A percentile compares a stretch with the other conserved stretches of the same genome.
phyloP scores from a whole-genome alignment of 2,113 vertebrate species.

The Rutilus rutilus region DNA sequence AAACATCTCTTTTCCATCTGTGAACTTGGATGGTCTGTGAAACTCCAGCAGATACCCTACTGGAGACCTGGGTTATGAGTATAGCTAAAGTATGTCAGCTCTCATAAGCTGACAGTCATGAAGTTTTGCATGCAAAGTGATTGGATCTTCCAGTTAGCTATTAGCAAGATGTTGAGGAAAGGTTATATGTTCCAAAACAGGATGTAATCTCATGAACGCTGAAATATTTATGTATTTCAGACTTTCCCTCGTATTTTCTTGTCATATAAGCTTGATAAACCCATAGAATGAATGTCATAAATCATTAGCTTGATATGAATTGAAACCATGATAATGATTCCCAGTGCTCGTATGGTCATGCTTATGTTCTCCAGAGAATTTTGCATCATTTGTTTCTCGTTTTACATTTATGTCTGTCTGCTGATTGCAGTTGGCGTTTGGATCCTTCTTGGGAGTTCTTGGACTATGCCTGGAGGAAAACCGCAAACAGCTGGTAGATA shows the following conservation, averaged over 20 bases:
- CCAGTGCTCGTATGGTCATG: background rate
- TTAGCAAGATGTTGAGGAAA: too few species aligned
- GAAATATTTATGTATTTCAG: background rate
- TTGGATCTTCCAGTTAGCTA: background rate
- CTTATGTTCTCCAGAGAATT: background rate
- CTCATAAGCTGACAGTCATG: background rate
- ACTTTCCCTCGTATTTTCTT: background rate
- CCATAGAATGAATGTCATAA: background rate
- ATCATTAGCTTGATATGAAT: background rate
- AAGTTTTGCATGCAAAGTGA: background rate
- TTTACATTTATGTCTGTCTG: conserved; percentile 9
- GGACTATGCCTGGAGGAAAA: conserved; percentile 76
- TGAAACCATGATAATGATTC: conserved; percentile 1
- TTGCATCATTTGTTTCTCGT: conserved; percentile 1
- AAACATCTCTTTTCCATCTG: conserved; percentile 31
- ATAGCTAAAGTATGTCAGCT: background rate
- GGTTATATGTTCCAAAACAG: background rate
- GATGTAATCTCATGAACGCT: background rate
- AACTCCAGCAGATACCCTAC: background rate
- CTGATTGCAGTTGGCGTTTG: conserved; percentile 72
- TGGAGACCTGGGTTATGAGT: conserved; percentile 1
- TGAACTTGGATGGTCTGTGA: conserved; percentile 10
- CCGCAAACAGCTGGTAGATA: conserved; percentile 74
- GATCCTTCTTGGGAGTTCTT: conserved; percentile 75
- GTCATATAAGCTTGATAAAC: background rate